Base-by-base conservation (phyloP, 2,888 invertebrate species). In the Chaitophorus viminalis region DNA sequence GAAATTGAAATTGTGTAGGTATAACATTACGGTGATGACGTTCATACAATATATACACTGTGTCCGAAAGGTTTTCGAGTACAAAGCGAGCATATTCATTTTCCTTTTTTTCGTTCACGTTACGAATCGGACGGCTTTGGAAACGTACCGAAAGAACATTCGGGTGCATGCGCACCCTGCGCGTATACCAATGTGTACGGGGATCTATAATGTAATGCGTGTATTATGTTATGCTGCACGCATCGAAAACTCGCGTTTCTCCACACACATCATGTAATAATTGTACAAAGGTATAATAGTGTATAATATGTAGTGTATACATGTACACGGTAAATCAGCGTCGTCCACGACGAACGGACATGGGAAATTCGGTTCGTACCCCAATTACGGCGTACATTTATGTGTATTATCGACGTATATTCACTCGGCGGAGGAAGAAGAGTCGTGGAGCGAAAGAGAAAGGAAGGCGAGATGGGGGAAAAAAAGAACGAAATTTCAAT, bases 321-420 rank as follows among this genome's bases (percentile, higher is more conserved):
- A 36, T 6, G n/a, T 11, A 29, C 29, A 17, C 70, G 2, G 70
- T 70, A 31, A 70, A 70, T 31, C 17, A 31, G 29, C 29, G 70
- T 31, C 78, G 36, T 31, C 36, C 33, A 33, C 36, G 36, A 65
- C 60, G 60, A 29, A 60, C 25, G 36, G 79, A 79, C 79, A 79
- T 70, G 81, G 81, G 81, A 81, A 81, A 81, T 70, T 81, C 81
- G 81, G 29, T 36, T 21, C 29, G 60, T 52, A 81, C 81, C 70
- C 81, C 81, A n/a, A n/a, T n/a, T n/a, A n/a, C n/a, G n/a, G n/a
- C n/a, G n/a, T n/a, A n/a, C n/a, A n/a, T n/a, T n/a, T n/a, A n/a
- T n/a, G n/a, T n/a, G n/a, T n/a, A n/a, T n/a, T n/a, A n/a, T n/a
- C n/a, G n/a, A n/a, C n/a, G n/a, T n/a, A n/a, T n/a, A n/a, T n/a